These are phyloP conservation scores for Eudyptes chrysolophus DNA, from an alignment of 2,113 vertebrate species.

Conservation along the genomic window DNA sequence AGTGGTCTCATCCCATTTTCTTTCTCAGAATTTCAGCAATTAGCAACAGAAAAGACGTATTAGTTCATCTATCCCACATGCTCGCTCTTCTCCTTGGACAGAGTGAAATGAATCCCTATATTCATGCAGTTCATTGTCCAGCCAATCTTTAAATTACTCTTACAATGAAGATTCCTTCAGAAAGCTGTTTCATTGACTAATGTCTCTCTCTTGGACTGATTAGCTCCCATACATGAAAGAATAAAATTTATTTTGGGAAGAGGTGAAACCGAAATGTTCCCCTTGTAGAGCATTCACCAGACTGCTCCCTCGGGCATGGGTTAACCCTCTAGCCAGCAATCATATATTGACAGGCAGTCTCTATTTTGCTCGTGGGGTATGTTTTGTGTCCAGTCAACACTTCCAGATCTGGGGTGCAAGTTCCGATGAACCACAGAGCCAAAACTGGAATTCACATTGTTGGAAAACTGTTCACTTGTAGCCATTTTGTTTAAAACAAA, in stretches of 20 bases:
- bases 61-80: not conserved
- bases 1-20: not conserved
- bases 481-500: not conserved
- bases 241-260: not conserved
- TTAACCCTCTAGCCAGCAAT: not conserved
- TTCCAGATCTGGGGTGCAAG: not conserved
- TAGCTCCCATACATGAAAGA: not conserved
- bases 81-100: not conserved
- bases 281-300: not conserved
- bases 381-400: not conserved
- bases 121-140: not conserved
- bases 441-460: not conserved
- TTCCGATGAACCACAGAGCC: not conserved
- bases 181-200: not conserved
- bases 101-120: not conserved
- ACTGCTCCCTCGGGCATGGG: not conserved
- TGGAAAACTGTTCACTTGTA: not conserved
- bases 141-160: not conserved
- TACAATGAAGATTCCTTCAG: not conserved
- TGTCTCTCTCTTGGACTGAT: not conserved
- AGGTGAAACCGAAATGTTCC: not conserved
- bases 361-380: not conserved
- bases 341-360: not conserved
- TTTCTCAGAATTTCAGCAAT: constrained; percentile 39
- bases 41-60: constrained; percentile 21